Evolutionary conservation across 2,113 vertebrate species (phyloP).

Genomic region (Centropus bengalensis): DNA sequence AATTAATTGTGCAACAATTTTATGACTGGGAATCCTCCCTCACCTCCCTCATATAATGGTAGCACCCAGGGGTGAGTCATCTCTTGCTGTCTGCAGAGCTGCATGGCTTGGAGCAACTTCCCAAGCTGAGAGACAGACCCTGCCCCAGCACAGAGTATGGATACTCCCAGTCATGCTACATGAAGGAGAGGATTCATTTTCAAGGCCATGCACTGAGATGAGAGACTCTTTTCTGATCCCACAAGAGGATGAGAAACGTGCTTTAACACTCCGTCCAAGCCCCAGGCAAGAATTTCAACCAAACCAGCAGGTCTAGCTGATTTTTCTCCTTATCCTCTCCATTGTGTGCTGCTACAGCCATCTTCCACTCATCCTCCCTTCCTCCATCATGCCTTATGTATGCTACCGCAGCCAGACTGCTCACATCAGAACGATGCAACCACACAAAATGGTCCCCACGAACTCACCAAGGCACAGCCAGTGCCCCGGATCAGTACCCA

Average conservation of each 20-base stretch:
- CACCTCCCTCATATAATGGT: background rate
- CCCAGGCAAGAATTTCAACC: slow-evolving; percentile 1
- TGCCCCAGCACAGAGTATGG: background rate
- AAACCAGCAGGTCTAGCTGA: background rate
- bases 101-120: fast-evolving
- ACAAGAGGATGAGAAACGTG: background rate
- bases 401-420: background rate
- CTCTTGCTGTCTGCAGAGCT: background rate
- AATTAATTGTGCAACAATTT: slow-evolving; percentile 58
- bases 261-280: background rate
- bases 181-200: background rate
- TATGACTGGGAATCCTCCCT: slow-evolving; percentile 28
- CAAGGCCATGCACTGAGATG: background rate
- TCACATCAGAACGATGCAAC: background rate
- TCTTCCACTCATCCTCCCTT: background rate
- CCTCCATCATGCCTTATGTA: fast-evolving
- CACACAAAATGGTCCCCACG: background rate
- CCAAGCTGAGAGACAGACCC: fast-evolving
- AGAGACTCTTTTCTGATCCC: background rate
- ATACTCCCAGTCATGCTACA: fast-evolving
- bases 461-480: background rate
- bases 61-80: background rate
- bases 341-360: background rate
- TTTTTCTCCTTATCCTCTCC: background rate
- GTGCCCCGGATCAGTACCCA: fast-evolving